These are phyloP conservation scores for Drosophila ironensis DNA, from an alignment of 1,140 invertebrate genomes.

Conservation along the genomic window DNA sequence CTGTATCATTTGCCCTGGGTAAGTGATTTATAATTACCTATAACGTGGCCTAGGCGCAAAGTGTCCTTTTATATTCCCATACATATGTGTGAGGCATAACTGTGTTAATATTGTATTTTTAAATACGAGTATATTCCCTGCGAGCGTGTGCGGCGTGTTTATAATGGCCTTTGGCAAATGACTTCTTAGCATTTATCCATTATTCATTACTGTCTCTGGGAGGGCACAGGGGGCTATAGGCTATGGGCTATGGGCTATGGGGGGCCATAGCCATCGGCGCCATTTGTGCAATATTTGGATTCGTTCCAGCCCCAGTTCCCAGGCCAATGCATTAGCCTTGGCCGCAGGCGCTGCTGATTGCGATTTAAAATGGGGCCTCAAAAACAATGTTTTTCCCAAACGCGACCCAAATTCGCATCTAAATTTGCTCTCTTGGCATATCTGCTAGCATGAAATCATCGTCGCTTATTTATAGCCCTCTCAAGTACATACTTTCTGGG, in stretches of 20 bases:
- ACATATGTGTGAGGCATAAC: not conserved
- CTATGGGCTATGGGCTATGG: not conserved
- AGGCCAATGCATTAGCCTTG: not conserved
- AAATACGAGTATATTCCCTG: not conserved
- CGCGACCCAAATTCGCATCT: not conserved
- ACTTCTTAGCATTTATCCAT: conserved; percentile 38
- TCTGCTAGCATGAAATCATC: too few species aligned
- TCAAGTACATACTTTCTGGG: too few species aligned
- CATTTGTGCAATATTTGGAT: conserved; percentile 34
- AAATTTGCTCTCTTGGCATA: too few species aligned
- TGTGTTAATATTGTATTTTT: not conserved
- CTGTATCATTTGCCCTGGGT: conserved; percentile 8
- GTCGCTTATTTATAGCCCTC: too few species aligned
- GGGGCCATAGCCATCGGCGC: not conserved
- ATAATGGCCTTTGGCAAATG: conserved; percentile 33
- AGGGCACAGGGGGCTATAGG: too few species aligned
- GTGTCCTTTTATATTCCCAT: conserved; percentile 17
- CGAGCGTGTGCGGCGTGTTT: not conserved
- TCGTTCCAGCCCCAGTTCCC: conserved; percentile 14
- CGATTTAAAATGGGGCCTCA: not conserved
- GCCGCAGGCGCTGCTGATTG: not conserved
- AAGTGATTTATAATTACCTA: conserved; percentile 29
- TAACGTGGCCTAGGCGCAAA: not conserved
- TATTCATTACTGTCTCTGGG: conserved; percentile 33
- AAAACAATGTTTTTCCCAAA: not conserved